Percentiles rank a stretch among this genome's conserved stretches.
Conservation (phyloP, 2,888 invertebrate genomes). For the Spilarctia lutea region DNA sequence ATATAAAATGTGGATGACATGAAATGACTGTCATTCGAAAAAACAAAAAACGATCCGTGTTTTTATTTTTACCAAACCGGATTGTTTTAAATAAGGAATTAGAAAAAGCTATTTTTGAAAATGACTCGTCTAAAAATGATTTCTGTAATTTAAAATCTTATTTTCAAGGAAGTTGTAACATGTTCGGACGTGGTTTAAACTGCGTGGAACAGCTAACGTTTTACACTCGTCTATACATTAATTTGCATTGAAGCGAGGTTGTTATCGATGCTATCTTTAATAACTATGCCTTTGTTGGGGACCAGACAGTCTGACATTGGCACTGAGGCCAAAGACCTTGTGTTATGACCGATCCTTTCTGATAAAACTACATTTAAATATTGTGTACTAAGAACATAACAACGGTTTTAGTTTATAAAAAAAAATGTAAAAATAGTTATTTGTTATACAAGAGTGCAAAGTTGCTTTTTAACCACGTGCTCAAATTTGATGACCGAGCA, state of each 20-base stretch:
- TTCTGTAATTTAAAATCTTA: not conserved
- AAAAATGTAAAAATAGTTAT: no score
- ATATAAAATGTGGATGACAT: no score
- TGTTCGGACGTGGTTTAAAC: not conserved
- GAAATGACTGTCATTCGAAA: no score
- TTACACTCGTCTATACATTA: not conserved
- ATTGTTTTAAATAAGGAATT: not conserved
- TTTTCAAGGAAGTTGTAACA: not conserved
- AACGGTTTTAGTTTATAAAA: not conserved
- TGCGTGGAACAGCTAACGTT: not conserved
- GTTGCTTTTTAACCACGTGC: no score
- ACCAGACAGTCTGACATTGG: slow-evolving; percentile 33
- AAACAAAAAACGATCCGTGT: no score
- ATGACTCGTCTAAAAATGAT: not conserved
- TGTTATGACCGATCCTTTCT: not conserved
- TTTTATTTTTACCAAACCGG: no score
- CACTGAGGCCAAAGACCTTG: slow-evolving; percentile 20
- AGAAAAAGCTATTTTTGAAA: not conserved
- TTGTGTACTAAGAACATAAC: not conserved
- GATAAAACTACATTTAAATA: not conserved
- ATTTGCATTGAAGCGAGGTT: slow-evolving; percentile 27
- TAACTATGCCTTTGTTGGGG: slow-evolving; percentile 26
- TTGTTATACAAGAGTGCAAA: no score
- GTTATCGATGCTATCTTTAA: slow-evolving; percentile 28
- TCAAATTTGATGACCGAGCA: no score